These are phyloP conservation scores for Drosophila ohnishii DNA, from an alignment of 1,140 invertebrate species.

Conservation along the genomic window DNA sequence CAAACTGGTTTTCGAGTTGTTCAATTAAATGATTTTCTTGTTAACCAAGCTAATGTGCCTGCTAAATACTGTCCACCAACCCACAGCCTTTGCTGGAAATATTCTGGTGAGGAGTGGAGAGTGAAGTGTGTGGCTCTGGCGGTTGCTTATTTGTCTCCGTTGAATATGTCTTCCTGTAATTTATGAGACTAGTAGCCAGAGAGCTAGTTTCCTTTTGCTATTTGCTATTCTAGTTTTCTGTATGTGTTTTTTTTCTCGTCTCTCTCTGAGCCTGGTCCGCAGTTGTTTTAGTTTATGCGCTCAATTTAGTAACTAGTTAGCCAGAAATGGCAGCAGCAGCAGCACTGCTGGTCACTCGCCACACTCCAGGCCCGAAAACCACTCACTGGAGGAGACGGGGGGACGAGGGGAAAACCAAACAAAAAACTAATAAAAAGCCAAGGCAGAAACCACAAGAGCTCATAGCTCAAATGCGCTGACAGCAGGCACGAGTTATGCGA, in stretches of 20 bases:
- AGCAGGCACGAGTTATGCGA: constrained; percentile 81
- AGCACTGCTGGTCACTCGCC: constrained; percentile 20
- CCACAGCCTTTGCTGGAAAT: neutral
- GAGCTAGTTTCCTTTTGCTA: constrained; percentile 48
- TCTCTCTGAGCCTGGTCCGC: constrained; percentile 12
- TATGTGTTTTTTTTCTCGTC: neutral
- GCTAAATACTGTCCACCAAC: constrained; percentile 51
- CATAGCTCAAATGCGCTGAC: constrained; percentile 80
- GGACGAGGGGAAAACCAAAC: constrained; percentile 46
- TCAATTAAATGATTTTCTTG: constrained; percentile 57
- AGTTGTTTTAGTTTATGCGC: constrained; percentile 79
- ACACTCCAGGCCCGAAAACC: constrained; percentile 53
- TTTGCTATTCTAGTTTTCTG: constrained; percentile 30
- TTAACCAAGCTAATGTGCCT: constrained; percentile 56
- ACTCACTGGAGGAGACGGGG: constrained; percentile 20
- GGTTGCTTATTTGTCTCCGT: constrained; percentile 53
- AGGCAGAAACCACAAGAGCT: constrained; percentile 76
- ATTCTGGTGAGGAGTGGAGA: neutral
- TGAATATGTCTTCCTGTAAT: constrained; percentile 68
- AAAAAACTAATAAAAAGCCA: constrained; percentile 81
- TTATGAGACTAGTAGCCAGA: constrained; percentile 57
- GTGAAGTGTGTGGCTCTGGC: neutral
- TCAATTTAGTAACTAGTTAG: constrained; percentile 81
- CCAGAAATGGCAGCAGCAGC: constrained; percentile 50
- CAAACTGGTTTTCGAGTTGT: constrained; percentile 35